Percentiles rank a stretch among this genome's conserved stretches.
These are phyloP conservation scores for Psylliodes chrysocephalus DNA, from an alignment of 2,888 invertebrate species.

Conservation along the genomic window DNA sequence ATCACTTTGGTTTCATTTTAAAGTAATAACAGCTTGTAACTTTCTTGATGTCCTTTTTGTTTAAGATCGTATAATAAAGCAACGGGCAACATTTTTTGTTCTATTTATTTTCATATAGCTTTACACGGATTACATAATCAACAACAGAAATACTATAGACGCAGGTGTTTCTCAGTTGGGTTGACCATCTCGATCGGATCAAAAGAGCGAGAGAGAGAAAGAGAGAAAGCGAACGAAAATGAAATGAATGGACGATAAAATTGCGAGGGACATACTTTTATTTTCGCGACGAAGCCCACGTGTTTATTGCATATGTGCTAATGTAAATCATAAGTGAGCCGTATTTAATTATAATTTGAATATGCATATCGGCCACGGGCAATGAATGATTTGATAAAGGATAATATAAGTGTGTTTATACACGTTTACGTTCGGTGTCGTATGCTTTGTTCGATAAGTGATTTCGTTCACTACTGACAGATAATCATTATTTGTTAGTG, in stretches of 20 bases:
- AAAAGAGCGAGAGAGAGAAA: conserved; percentile 7
- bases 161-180: conserved; percentile 6
- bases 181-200: conserved; percentile 5
- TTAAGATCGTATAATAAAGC: too few species aligned
- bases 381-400: conserved; percentile 8
- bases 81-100: too few species aligned
- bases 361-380: conserved; percentile 22
- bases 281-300: conserved; percentile 34
- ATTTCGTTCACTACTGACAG: conserved; percentile 5
- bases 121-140: neutral
- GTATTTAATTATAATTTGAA: conserved; percentile 24
- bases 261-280: conserved; percentile 47
- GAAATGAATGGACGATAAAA: conserved; percentile 51
- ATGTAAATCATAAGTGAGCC: conserved; percentile 25
- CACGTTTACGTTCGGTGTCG: conserved; percentile 6
- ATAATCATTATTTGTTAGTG: conserved; percentile 10
- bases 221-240: too few species aligned
- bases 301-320: conserved; percentile 35
- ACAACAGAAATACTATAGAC: neutral
- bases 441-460: conserved; percentile 21
- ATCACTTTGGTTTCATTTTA: too few species aligned
- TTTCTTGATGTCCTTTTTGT: too few species aligned
- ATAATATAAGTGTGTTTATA: too few species aligned
- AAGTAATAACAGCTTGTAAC: too few species aligned
- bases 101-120: too few species aligned